Evolutionary conservation across 2,797 vertebrate species (phyloP).

Genomic region (Coilia nasus): DNA sequence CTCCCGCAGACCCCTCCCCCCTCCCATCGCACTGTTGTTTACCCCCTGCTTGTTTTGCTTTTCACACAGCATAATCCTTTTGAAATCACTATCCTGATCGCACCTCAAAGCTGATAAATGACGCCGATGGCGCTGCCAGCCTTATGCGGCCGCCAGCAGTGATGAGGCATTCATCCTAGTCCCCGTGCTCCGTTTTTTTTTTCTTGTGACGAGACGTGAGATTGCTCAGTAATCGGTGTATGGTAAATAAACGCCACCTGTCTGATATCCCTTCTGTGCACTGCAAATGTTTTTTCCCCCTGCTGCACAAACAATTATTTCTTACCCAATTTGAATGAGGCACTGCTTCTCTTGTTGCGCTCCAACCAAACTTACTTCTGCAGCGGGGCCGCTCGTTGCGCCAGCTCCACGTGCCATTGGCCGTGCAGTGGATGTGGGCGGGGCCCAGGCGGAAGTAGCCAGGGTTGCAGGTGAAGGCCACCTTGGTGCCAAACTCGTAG

Average conservation of each 20-base stretch:
- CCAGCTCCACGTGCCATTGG: slow-evolving; percentile 98
- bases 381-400: slow-evolving; percentile 93
- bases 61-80: slow-evolving; percentile 16
- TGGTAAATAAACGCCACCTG: neutral
- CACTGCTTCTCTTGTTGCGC: no score
- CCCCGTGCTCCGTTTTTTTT: neutral
- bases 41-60: neutral
- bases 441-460: slow-evolving; percentile 95
- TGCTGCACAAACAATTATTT: no score
- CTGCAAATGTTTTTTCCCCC: neutral
- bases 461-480: slow-evolving; percentile 95
- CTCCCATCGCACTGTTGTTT: neutral
- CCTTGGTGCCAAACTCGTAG: slow-evolving; percentile 95
- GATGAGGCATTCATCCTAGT: neutral
- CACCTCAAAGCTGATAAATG: slow-evolving; percentile 18
- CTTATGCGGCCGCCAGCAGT: neutral
- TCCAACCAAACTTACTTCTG: slow-evolving; percentile 81
- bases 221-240: neutral
- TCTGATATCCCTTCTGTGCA: neutral
- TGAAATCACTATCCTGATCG: slow-evolving; percentile 11
- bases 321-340: no score
- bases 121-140: neutral
- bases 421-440: slow-evolving; percentile 91
- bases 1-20: neutral
- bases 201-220: neutral